Conservation (phyloP, 2,113 vertebrate genomes). For the Caranx ignobilis region DNA sequence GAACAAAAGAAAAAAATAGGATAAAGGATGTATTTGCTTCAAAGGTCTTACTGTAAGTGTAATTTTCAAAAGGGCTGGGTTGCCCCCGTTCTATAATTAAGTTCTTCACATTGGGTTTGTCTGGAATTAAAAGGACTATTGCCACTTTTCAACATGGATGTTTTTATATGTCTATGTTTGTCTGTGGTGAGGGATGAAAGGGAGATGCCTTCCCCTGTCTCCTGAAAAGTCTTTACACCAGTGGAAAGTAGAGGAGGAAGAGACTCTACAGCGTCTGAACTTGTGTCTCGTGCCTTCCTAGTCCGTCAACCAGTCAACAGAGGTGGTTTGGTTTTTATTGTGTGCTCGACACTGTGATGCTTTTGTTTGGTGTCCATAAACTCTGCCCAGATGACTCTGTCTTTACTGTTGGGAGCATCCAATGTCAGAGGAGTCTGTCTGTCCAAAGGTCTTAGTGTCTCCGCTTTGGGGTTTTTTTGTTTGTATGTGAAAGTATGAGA, state of each 20-base stretch:
- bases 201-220: conserved; percentile 73
- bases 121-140: conserved; percentile 82
- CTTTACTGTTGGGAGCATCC: neutral
- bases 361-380: conserved; percentile 68
- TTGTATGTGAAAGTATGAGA: neutral
- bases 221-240: conserved; percentile 74
- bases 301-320: conserved; percentile 58
- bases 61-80: conserved; percentile 82
- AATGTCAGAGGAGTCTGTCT: conserved; percentile 33
- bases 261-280: conserved; percentile 70
- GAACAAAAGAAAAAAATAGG: conserved; percentile 79
- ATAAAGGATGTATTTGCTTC: conserved; percentile 79
- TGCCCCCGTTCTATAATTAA: conserved; percentile 85
- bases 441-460: conserved; percentile 13
- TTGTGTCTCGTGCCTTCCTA: conserved; percentile 61
- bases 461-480: conserved; percentile 3
- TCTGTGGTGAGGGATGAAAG: conserved; percentile 84
- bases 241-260: conserved; percentile 72
- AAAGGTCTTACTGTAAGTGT: conserved; percentile 83
- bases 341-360: conserved; percentile 50
- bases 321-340: conserved; percentile 72
- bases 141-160: conserved; percentile 78
- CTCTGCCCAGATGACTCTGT: conserved; percentile 48
- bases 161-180: conserved; percentile 85
- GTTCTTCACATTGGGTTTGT: conserved; percentile 79